These are phyloP conservation scores for Agonopterix heracliana DNA, from an alignment of 2,888 invertebrate genomes.

Conservation along the genomic window DNA sequence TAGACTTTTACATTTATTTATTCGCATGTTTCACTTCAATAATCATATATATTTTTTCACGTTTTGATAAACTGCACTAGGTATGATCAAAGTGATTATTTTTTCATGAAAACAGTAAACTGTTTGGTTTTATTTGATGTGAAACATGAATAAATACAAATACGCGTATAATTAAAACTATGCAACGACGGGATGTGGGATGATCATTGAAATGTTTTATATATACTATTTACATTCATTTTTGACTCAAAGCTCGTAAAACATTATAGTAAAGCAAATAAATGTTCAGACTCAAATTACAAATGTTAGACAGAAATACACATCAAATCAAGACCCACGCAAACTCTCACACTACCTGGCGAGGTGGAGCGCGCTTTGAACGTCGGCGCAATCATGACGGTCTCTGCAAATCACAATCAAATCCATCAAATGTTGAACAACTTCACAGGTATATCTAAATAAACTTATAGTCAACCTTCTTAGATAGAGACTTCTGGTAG, in stretches of 20 bases:
- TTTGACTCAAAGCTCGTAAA: not conserved
- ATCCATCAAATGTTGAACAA: slow-evolving; percentile 19
- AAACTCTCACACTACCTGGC: slow-evolving; percentile 69
- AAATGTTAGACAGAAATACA: not conserved
- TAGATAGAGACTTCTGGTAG: too few relatives aligned
- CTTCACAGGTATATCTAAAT: not conserved
- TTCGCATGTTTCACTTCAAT: too few relatives aligned
- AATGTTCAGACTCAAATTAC: not conserved
- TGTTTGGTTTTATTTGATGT: too few relatives aligned
- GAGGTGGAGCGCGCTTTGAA: slow-evolving; percentile 88
- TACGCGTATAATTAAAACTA: not conserved
- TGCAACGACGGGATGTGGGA: not conserved
- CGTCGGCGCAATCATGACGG: slow-evolving; percentile 85
- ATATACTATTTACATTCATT: not conserved
- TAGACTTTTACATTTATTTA: too few relatives aligned
- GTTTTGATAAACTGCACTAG: too few relatives aligned
- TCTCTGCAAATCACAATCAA: slow-evolving; percentile 78
- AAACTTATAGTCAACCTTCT: too few relatives aligned
- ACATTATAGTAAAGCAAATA: not conserved
- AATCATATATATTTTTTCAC: too few relatives aligned
- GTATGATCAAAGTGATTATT: too few relatives aligned
- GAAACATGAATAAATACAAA: not conserved
- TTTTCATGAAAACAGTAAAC: too few relatives aligned
- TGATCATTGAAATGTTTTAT: not conserved
- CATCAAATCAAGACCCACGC: not conserved